These are phyloP conservation scores for Pelecanoides urinatrix DNA, from an alignment of 2,113 vertebrate species.

Conservation along the genomic window DNA sequence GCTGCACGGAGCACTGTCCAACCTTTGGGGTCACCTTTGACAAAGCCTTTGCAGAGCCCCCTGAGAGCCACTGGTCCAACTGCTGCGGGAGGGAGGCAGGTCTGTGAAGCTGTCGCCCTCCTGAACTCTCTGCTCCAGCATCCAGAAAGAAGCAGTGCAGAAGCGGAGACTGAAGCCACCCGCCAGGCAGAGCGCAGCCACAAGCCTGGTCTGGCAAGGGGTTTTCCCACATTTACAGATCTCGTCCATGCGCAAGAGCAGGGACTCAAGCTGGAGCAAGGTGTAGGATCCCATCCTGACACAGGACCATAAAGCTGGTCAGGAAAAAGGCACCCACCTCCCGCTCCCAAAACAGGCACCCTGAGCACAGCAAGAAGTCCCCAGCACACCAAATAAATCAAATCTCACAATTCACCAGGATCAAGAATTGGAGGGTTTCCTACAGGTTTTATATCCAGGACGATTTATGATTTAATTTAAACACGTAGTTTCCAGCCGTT, in stretches of 20 bases:
- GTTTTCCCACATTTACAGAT: background rate
- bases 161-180: background rate
- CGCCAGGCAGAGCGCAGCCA: background rate
- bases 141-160: background rate
- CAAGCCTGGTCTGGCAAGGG: background rate
- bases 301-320: background rate
- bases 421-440: background rate
- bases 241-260: fast-evolving
- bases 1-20: background rate
- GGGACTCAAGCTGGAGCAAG: background rate
- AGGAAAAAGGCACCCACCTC: background rate
- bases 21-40: background rate
- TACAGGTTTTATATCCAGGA: background rate
- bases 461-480: conserved; percentile 56
- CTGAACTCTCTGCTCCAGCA: background rate
- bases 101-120: background rate
- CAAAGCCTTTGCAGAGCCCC: background rate
- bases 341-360: background rate
- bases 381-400: background rate
- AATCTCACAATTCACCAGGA: background rate
- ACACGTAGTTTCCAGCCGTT: background rate
- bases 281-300: background rate
- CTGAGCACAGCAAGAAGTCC: background rate
- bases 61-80: background rate
- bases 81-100: background rate